Conservation (phyloP, 2,797 vertebrate genomes). For the Heterohyrax brucei region DNA sequence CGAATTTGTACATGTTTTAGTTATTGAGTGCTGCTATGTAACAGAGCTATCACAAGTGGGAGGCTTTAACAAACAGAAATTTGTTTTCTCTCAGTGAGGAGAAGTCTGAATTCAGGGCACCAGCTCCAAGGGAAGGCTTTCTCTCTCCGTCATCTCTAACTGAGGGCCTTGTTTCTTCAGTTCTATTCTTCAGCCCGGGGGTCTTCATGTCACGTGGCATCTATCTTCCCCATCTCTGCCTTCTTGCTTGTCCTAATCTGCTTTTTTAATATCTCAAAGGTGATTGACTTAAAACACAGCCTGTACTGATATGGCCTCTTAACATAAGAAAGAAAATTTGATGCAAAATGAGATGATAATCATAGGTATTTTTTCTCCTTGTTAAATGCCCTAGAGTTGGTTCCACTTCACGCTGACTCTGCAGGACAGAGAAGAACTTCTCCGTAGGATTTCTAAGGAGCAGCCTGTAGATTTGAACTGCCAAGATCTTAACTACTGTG, state of each 20-base stretch:
- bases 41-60: too few species aligned
- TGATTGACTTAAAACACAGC: not conserved
- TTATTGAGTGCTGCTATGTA: not conserved
- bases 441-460: too few species aligned
- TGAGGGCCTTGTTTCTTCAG: not conserved
- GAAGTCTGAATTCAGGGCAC: not conserved
- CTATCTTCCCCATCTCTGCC: not conserved
- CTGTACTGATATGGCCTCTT: not conserved
- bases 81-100: not conserved
- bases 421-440: too few species aligned
- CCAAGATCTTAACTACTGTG: too few species aligned
- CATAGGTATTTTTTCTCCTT: not conserved
- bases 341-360: too few species aligned
- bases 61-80: too few species aligned
- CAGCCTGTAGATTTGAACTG: too few species aligned
- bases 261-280: not conserved
- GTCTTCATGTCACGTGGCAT: not conserved
- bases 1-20: not conserved
- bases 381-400: too few species aligned
- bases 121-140: not conserved
- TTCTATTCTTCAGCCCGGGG: not conserved
- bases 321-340: not conserved
- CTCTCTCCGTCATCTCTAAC: not conserved
- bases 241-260: not conserved
- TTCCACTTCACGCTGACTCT: too few species aligned